These are phyloP conservation scores for Drosophila neotestacea DNA, from an alignment of 2,888 invertebrate genomes.

Conservation along the genomic window DNA sequence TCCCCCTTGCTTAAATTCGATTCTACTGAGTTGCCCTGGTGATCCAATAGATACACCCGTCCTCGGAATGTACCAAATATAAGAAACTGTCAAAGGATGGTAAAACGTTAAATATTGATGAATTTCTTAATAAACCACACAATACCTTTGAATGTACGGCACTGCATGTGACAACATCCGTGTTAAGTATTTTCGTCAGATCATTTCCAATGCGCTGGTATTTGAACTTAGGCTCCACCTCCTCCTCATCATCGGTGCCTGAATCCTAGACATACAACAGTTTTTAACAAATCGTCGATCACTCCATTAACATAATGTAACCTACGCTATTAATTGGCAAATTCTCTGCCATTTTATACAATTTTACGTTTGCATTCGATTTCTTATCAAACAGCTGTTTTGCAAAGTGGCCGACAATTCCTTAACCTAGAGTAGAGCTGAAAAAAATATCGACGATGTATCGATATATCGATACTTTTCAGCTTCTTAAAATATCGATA, in stretches of 20 bases:
- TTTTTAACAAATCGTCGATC: background rate
- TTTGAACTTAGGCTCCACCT: slow-evolving; percentile 94
- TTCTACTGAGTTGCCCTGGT: slow-evolving; percentile 92
- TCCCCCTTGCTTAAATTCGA: slow-evolving; percentile 85
- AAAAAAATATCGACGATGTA: too few species aligned
- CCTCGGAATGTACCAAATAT: slow-evolving; percentile 97
- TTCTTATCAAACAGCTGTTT: slow-evolving; percentile 53
- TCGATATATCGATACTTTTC: too few species aligned
- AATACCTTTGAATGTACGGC: slow-evolving; percentile 95
- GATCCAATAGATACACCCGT: slow-evolving; percentile 94
- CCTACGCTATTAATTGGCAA: slow-evolving; percentile 51
- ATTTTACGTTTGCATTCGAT: slow-evolving; percentile 15
- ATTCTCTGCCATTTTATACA: slow-evolving; percentile 42
- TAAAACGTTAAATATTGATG: background rate
- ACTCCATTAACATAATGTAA: background rate
- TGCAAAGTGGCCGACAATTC: slow-evolving; percentile 38
- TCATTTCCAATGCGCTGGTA: slow-evolving; percentile 96
- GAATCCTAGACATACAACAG: slow-evolving; percentile 37
- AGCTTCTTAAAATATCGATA: too few species aligned
- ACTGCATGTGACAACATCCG: slow-evolving; percentile 95
- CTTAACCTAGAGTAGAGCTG: too few species aligned
- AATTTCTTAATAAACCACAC: background rate
- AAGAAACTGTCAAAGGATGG: slow-evolving; percentile 88
- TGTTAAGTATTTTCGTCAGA: slow-evolving; percentile 92
- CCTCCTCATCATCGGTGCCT: slow-evolving; percentile 85